phyloP scores from a whole-genome alignment of 2,113 vertebrate genomes.

The Alethe castanea region DNA sequence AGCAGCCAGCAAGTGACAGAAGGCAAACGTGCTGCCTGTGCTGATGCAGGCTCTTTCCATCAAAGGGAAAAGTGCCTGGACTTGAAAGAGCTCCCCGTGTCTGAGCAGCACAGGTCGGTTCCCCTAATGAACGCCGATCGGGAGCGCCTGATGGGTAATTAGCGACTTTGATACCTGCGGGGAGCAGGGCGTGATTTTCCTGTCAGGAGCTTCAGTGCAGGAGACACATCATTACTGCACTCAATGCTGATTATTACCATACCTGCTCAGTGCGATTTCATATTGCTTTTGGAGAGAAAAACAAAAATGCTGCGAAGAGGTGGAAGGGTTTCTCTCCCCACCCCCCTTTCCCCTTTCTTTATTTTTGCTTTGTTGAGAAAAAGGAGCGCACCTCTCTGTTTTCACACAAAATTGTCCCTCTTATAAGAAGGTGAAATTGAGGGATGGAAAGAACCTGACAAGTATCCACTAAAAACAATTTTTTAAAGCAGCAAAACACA shows the following conservation, averaged over 20 bases:
- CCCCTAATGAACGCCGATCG: conserved; percentile 46
- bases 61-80: conserved; percentile 3
- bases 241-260: conserved; percentile 38
- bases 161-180: conserved; percentile 67
- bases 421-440: conserved; percentile 1
- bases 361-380: not conserved
- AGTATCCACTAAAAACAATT: conserved; percentile 22
- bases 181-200: conserved; percentile 67
- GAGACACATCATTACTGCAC: conserved; percentile 54
- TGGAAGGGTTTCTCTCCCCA: not conserved
- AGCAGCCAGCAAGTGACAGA: not conserved
- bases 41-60: not conserved
- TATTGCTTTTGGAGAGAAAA: not conserved
- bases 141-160: conserved; percentile 49
- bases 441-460: conserved; percentile 4
- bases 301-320: not conserved
- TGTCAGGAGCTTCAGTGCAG: conserved; percentile 43
- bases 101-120: conserved; percentile 1
- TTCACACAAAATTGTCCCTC: not conserved
- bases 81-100: conserved; percentile 22
- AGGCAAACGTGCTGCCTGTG: not conserved
- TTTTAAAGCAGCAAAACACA: conserved; percentile 38
- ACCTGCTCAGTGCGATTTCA: not conserved
- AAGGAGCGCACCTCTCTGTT: not conserved
- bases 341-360: not conserved